These are phyloP conservation scores for Cladorhizidae sp. DNA, from an alignment of 37 sponge, comb jelly and placozoan species.

Conservation along the genomic window DNA sequence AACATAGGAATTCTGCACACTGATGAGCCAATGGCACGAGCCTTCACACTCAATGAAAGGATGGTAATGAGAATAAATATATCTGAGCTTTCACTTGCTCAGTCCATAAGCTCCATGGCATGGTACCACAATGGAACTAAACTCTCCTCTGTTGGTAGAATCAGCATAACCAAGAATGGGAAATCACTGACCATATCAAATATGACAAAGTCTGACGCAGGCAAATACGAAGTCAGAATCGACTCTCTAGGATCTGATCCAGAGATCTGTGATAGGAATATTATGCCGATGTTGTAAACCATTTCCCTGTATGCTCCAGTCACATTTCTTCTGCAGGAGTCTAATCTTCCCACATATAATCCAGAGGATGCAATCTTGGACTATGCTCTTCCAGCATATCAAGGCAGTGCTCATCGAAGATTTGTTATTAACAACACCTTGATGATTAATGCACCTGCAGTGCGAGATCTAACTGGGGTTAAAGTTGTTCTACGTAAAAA, in stretches of 20 bases:
- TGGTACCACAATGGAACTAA: slow-evolving; percentile 2
- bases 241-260: not conserved
- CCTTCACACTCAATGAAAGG: no score
- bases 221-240: not conserved
- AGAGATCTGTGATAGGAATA: not conserved
- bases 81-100: not conserved
- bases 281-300: not conserved
- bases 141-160: not conserved
- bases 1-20: no score
- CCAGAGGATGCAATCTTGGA: not conserved
- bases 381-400: not conserved
- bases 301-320: not conserved
- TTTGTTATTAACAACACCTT: not conserved
- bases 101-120: not conserved
- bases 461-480: no score
- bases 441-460: not conserved
- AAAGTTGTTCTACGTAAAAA: no score
- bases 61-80: no score
- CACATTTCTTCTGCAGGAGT: not conserved
- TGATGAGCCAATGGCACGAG: no score
- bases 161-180: not conserved
- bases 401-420: not conserved
- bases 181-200: not conserved
- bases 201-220: not conserved
- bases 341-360: not conserved